phyloP scores from a whole-genome alignment of 2,888 invertebrate species.

The Crepidodera aurea region DNA sequence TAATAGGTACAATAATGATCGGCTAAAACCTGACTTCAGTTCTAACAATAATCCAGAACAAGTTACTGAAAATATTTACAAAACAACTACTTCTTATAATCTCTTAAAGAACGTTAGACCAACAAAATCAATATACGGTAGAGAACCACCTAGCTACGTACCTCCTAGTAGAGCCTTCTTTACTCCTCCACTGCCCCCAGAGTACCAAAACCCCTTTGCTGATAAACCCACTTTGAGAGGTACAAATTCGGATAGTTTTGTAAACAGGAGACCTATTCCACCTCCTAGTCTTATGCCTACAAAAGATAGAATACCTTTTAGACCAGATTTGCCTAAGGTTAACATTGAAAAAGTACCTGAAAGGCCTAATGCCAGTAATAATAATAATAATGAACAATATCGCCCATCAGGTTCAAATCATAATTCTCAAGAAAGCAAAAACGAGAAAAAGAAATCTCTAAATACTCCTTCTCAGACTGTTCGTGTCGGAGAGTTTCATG shows the following conservation, averaged over 20 bases:
- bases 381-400: constrained; percentile 33
- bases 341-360: constrained; percentile 55
- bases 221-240: constrained; percentile 83
- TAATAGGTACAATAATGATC: constrained; percentile 65
- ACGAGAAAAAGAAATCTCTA: constrained; percentile 73
- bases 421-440: constrained; percentile 42
- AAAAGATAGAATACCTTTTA: constrained; percentile 81
- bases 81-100: constrained; percentile 64
- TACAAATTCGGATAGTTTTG: constrained; percentile 71
- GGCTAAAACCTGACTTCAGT: constrained; percentile 57
- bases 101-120: constrained; percentile 68
- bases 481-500: constrained; percentile 57
- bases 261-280: constrained; percentile 80
- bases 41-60: constrained; percentile 47
- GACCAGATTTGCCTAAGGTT: constrained; percentile 68
- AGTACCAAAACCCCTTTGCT: constrained; percentile 86
- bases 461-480: constrained; percentile 79
- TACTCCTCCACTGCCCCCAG: constrained; percentile 85
- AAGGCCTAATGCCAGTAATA: constrained; percentile 34
- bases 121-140: constrained; percentile 68
- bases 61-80: constrained; percentile 57
- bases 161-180: constrained; percentile 79
- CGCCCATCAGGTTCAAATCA: constrained; percentile 33
- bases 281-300: constrained; percentile 83
- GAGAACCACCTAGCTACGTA: constrained; percentile 82